Base-by-base conservation (phyloP, 2,113 vertebrate species). In the Hippocampus comes region DNA sequence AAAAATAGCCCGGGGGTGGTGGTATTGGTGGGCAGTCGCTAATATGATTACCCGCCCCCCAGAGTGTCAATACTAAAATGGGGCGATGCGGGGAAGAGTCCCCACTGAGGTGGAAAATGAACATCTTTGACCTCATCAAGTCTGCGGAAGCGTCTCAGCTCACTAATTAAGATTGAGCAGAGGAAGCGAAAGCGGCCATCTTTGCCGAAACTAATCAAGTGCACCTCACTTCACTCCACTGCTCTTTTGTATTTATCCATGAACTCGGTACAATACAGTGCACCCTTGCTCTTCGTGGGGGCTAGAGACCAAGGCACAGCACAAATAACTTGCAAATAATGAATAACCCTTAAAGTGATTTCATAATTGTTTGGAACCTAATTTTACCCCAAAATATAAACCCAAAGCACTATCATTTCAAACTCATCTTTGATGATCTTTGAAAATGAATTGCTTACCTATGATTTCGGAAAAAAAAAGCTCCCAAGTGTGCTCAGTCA, bases 81-180 rank as follows among this genome's bases (percentile, higher is more conserved):
- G 76, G 80, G 78, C 86, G 85, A 84, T 3, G 63, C 64, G 77
- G 78, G 77, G 78, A 79, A 82, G 74, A 79, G 85, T 84, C 86
- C 89, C 42, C 64, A 75, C 87, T 83, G 87, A 82, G 78, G 83
- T 78, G 87, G 87, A 90, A 89, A 90, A 91, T 87, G 86, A 91
- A 90, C 78, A 86, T 82, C 75, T 91, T 85, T 91, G 90, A 92
- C 92, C 87, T 91, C 88, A 85, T 92, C 87, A 90, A 91, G 86
- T 82, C 86, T 74, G 82, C 76, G 76, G 85, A 89, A 88, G 85
- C 79, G 81, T 88, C 88, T 90, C 82, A 68, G 76, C 83, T 90
- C 77, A 76, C 85, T 91, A 90, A 92, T 92, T 91, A 91, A 92
- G 90, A 89, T 87, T 84, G 88, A 91, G 88, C 76, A 72, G 82